phyloP scores from a whole-genome alignment of 2,888 invertebrate genomes.

The Eupithecia dodoneata region DNA sequence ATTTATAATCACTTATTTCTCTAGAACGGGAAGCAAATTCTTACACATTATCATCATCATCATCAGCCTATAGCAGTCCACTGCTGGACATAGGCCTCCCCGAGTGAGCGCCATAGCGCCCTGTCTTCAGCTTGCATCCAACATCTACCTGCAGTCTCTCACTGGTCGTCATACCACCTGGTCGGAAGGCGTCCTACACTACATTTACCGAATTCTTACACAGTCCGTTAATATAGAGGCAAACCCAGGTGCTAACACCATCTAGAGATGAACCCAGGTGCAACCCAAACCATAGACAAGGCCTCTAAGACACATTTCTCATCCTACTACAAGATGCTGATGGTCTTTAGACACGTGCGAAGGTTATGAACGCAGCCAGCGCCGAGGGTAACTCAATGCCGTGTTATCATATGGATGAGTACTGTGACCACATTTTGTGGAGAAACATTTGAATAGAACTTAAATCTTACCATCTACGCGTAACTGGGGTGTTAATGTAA shows the following conservation, averaged over 20 bases:
- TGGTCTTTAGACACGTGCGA: slow-evolving; percentile 23
- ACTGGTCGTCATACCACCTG: too few relatives aligned
- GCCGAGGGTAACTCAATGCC: slow-evolving; percentile 33
- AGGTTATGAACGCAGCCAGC: slow-evolving; percentile 33
- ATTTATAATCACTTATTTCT: neutral
- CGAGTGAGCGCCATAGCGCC: too few relatives aligned
- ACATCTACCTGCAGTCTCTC: too few relatives aligned
- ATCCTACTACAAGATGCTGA: neutral
- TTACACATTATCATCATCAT: too few relatives aligned
- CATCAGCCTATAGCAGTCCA: too few relatives aligned
- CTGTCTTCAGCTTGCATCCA: too few relatives aligned
- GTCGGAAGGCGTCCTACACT: too few relatives aligned
- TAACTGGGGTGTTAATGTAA: neutral
- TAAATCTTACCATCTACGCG: neutral
- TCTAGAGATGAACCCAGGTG: neutral
- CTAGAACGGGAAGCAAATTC: neutral
- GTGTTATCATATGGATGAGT: slow-evolving; percentile 33
- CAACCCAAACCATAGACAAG: neutral
- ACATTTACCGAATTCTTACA: too few relatives aligned
- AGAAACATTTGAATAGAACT: neutral
- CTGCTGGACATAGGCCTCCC: too few relatives aligned
- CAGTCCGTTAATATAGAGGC: neutral
- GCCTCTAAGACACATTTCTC: neutral
- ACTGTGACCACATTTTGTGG: slow-evolving; percentile 6
- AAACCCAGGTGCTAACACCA: neutral